These are phyloP conservation scores for Coptotermes formosanus DNA, from an alignment of 1,140 invertebrate species.

Conservation along the genomic window DNA sequence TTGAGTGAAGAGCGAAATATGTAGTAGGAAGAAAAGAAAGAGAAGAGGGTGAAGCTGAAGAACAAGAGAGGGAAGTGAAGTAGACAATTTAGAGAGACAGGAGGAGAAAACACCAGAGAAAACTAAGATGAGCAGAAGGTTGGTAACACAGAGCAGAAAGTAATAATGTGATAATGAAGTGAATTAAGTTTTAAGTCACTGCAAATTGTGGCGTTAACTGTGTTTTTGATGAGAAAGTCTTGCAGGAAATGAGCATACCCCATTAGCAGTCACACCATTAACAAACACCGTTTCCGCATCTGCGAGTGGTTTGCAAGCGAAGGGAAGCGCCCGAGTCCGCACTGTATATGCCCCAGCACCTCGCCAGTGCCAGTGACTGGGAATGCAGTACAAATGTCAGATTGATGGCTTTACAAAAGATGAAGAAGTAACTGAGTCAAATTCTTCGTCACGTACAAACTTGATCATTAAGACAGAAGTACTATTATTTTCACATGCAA, in stretches of 20 bases:
- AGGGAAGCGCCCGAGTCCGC: background rate
- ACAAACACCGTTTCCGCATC: background rate
- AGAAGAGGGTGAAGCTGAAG: background rate
- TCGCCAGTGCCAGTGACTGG: background rate
- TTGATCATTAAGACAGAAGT: background rate
- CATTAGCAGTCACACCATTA: background rate
- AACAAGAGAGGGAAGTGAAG: background rate
- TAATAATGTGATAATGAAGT: background rate
- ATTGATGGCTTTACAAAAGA: background rate
- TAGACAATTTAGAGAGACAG: background rate
- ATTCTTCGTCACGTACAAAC: background rate
- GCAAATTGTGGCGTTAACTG: background rate
- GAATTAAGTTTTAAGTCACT: background rate
- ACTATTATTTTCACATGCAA: background rate
- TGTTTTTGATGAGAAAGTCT: background rate
- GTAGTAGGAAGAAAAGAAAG: background rate
- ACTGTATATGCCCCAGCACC: background rate
- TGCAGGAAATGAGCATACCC: background rate
- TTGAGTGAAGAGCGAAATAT: background rate
- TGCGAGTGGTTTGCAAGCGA: background rate
- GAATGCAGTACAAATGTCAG: background rate
- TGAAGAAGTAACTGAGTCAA: background rate
- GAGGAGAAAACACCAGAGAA: too few relatives aligned
- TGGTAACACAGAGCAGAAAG: background rate
- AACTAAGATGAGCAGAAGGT: background rate